Conservation (phyloP, 2,113 vertebrate genomes). For the Oncorhynchus masou region DNA sequence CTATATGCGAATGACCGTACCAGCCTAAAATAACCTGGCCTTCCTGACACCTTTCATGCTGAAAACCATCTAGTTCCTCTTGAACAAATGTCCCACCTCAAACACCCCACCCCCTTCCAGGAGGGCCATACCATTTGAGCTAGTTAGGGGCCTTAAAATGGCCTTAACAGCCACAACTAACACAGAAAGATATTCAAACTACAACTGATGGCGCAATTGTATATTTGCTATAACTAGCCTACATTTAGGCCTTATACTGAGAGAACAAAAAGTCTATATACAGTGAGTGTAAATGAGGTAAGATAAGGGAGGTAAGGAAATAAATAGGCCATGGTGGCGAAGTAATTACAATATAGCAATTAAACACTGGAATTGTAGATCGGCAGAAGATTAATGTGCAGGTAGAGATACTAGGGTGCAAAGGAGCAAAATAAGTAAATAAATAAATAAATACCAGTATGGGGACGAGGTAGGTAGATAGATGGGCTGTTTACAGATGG, state of each 20-base stretch:
- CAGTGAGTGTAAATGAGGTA: no score
- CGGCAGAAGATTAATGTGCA: no score
- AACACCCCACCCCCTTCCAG: constrained; percentile 11
- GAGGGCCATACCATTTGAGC: constrained; percentile 26
- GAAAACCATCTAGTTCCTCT: constrained; percentile 37
- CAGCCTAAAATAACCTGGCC: constrained; percentile 19
- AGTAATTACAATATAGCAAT: no score
- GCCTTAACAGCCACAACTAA: neutral
- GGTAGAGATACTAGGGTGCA: no score
- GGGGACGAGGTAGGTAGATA: no score
- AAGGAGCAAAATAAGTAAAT: no score
- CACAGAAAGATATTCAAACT: neutral
- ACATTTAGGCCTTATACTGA: neutral
- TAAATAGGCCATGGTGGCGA: no score
- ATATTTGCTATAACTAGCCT: neutral
- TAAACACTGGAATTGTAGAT: no score
- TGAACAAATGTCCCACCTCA: constrained; percentile 30
- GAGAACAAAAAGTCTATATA: no score
- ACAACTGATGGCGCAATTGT: neutral
- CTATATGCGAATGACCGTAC: neutral
- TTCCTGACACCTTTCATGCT: constrained; percentile 30
- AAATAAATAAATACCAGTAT: no score
- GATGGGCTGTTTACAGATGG: no score
- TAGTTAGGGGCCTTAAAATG: neutral
- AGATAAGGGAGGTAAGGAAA: no score